Conservation (phyloP, 1,140 invertebrate genomes). For the Hylaeus volcanicus region DNA sequence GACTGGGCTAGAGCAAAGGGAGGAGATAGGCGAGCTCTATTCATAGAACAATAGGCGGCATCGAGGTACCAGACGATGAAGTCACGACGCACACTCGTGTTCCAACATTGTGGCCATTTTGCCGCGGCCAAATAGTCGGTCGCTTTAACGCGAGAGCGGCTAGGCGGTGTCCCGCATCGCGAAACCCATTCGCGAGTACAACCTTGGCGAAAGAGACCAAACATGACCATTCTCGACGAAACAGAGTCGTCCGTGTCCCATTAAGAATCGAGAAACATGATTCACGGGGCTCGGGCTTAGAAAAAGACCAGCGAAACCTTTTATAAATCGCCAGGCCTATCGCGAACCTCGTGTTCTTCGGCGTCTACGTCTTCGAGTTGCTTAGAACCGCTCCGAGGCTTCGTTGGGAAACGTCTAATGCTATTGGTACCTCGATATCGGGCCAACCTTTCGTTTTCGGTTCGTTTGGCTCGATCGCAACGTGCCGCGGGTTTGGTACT, state of each 20-base stretch:
- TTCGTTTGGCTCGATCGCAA: too few relatives aligned
- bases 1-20: slow-evolving; percentile 14
- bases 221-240: slow-evolving; percentile 26
- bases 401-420: too few relatives aligned
- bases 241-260: slow-evolving; percentile 30
- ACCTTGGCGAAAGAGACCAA: slow-evolving; percentile 42
- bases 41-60: slow-evolving; percentile 63
- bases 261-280: slow-evolving; percentile 30
- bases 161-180: slow-evolving; percentile 37
- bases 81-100: slow-evolving; percentile 61
- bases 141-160: slow-evolving; percentile 50
- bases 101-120: slow-evolving; percentile 53
- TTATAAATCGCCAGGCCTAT: background rate
- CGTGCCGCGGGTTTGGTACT: too few relatives aligned
- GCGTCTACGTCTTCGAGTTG: too few relatives aligned
- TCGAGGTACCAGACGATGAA: slow-evolving; percentile 69
- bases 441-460: background rate
- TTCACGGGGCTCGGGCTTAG: slow-evolving; percentile 19
- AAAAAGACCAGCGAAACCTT: background rate
- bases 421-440: too few relatives aligned
- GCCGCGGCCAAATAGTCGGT: slow-evolving; percentile 61
- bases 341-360: background rate
- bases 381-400: too few relatives aligned
- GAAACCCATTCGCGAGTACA: slow-evolving; percentile 2
- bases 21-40: slow-evolving; percentile 54